Percentiles rank a stretch among this genome's conserved stretches.
These are phyloP conservation scores for Telmatherina bonti DNA, from an alignment of 2,797 vertebrate species.

Conservation along the genomic window DNA sequence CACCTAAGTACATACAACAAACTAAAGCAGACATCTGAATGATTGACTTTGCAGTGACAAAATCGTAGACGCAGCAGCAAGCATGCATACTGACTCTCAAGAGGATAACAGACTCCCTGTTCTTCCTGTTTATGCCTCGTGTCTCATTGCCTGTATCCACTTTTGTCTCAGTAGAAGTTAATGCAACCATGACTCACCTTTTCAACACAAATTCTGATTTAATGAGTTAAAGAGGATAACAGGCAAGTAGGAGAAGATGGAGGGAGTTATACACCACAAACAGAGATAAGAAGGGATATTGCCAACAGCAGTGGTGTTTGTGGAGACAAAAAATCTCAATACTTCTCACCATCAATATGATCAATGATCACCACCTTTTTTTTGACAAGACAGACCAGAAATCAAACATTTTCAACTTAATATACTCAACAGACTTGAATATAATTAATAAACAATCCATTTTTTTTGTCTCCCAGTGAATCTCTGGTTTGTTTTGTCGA, in stretches of 20 bases:
- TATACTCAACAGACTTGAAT: slow-evolving; percentile 25
- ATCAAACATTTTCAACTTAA: slow-evolving; percentile 28
- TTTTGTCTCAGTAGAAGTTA: neutral
- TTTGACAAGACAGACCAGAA: slow-evolving; percentile 25
- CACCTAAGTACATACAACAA: neutral
- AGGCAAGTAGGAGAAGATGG: slow-evolving; percentile 22
- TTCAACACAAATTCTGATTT: slow-evolving; percentile 33
- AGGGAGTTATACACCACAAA: slow-evolving; percentile 19
- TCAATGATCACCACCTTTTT: slow-evolving; percentile 7
- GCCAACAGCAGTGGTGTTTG: slow-evolving; percentile 1
- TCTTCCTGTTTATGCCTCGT: neutral
- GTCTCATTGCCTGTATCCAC: slow-evolving; percentile 1
- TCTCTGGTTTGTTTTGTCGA: slow-evolving; percentile 14
- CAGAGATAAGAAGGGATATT: slow-evolving; percentile 20
- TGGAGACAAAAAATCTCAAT: slow-evolving; percentile 19
- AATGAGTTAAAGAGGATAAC: slow-evolving; percentile 19
- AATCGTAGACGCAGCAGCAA: neutral
- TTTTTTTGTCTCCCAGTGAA: slow-evolving; percentile 18
- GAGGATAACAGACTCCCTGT: neutral
- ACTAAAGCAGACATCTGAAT: neutral
- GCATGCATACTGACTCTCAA: neutral
- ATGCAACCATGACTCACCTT: neutral
- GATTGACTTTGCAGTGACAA: neutral
- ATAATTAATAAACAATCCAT: slow-evolving; percentile 41
- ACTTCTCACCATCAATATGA: slow-evolving; percentile 10